phyloP scores from a whole-genome alignment of 2,113 vertebrate genomes.

The Halichoeres trimaculatus region DNA sequence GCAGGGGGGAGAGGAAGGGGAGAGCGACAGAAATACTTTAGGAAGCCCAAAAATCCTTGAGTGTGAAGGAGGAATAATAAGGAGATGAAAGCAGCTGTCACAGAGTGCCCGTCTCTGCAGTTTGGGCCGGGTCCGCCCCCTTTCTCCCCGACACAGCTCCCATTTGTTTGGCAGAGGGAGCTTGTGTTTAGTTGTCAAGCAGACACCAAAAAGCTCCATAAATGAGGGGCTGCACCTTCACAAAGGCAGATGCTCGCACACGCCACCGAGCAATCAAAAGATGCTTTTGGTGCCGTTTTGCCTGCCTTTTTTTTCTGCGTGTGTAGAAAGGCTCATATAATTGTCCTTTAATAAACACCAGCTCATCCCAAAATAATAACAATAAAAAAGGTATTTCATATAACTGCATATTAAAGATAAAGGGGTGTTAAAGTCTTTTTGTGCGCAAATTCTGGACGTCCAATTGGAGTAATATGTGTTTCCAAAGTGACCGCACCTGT shows the following conservation, averaged over 20 bases:
- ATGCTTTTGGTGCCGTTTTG: slow-evolving; percentile 23
- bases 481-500: too few relatives aligned
- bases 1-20: slow-evolving; percentile 41
- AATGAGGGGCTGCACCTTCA: slow-evolving; percentile 56
- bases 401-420: not conserved
- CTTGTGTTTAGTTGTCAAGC: slow-evolving; percentile 66
- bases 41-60: slow-evolving; percentile 70
- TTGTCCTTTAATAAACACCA: slow-evolving; percentile 23
- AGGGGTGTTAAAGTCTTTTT: too few relatives aligned
- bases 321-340: not conserved
- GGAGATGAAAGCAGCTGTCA: slow-evolving; percentile 79
- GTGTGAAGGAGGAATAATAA: slow-evolving; percentile 77
- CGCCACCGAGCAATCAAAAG: slow-evolving; percentile 22
- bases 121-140: slow-evolving; percentile 45
- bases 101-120: slow-evolving; percentile 59
- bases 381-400: not conserved
- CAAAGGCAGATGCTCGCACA: slow-evolving; percentile 34
- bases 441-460: too few relatives aligned
- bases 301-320: not conserved
- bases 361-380: not conserved
- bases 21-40: slow-evolving; percentile 63
- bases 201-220: slow-evolving; percentile 44
- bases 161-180: slow-evolving; percentile 63
- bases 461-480: too few relatives aligned
- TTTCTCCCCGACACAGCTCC: slow-evolving; percentile 36